Percentiles rank a stretch among this genome's conserved stretches.
Evolutionary conservation across 2,113 vertebrate species (phyloP).

Genomic region (Lipophrys pholis): DNA sequence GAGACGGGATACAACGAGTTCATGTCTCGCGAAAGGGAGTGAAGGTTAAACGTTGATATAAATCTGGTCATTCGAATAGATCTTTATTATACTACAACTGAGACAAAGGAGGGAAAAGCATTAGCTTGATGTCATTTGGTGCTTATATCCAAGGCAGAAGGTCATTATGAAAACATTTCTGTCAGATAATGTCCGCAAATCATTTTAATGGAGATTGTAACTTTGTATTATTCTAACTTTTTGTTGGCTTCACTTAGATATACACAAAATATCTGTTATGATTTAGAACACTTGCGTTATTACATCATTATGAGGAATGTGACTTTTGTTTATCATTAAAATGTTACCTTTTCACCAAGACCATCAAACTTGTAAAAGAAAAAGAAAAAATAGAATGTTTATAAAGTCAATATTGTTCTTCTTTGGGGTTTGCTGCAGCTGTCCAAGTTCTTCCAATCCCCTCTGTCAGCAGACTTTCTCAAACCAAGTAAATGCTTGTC

Average conservation of each 20-base stretch:
- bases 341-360: constrained; percentile 6
- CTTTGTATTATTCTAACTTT: constrained; percentile 17
- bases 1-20: too few species aligned
- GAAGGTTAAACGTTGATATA: constrained; percentile 1
- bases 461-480: too few species aligned
- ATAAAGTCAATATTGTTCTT: too few species aligned
- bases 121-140: neutral
- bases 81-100: neutral
- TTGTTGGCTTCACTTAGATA: constrained; percentile 43
- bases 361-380: neutral
- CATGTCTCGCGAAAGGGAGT: neutral
- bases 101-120: neutral
- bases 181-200: constrained; percentile 11
- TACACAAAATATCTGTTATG: constrained; percentile 36
- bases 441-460: too few species aligned
- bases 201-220: constrained; percentile 22
- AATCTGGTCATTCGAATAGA: neutral
- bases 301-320: constrained; percentile 37
- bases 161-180: constrained; percentile 5
- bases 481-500: too few species aligned
- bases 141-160: constrained; percentile 1
- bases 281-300: constrained; percentile 14
- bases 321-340: constrained; percentile 46
- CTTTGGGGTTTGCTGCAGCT: too few species aligned
- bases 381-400: too few species aligned